A percentile compares a stretch with the other conserved stretches of the same genome.
Conservation (phyloP, 1,140 invertebrate genomes). For the Contarinia nasturtii region DNA sequence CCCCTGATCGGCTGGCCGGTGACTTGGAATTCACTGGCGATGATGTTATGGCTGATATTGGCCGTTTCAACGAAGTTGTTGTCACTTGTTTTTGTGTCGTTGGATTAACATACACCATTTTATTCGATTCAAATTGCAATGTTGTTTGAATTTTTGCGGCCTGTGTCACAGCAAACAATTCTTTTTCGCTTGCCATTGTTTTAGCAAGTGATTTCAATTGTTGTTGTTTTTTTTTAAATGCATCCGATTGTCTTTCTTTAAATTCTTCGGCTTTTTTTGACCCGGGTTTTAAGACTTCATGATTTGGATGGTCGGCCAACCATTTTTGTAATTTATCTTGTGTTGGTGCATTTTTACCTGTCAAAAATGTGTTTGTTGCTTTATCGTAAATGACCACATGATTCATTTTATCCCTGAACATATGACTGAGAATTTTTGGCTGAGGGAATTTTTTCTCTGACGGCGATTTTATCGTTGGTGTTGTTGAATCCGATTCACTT, state of each 20-base stretch:
- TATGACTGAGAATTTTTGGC: not conserved
- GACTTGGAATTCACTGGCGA: conserved; percentile 5
- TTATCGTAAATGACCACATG: conserved; percentile 60
- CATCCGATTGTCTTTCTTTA: conserved; percentile 18
- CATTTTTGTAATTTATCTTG: conserved; percentile 56
- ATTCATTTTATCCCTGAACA: not conserved
- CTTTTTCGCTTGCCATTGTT: not conserved
- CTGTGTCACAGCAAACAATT: conserved; percentile 5
- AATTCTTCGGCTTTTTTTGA: conserved; percentile 24
- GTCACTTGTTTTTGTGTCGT: not conserved
- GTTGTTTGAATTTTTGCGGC: conserved; percentile 25
- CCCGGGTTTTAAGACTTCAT: conserved; percentile 55
- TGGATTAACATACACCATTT: conserved; percentile 6
- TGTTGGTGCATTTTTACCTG: conserved; percentile 57
- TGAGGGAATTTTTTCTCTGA: conserved; percentile 12
- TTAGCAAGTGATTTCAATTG: not conserved
- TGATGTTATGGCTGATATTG: not conserved
- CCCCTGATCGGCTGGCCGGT: not conserved
- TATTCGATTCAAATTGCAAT: conserved; percentile 21
- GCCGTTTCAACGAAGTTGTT: conserved; percentile 4
- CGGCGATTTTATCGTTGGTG: conserved; percentile 1
- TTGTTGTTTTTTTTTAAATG: not conserved
- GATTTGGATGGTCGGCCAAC: conserved; percentile 71
- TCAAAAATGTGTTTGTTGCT: conserved; percentile 51
- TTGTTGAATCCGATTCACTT: conserved; percentile 1